These are phyloP conservation scores for Delia radicum DNA, from an alignment of 1,140 invertebrate genomes.

Conservation along the genomic window DNA sequence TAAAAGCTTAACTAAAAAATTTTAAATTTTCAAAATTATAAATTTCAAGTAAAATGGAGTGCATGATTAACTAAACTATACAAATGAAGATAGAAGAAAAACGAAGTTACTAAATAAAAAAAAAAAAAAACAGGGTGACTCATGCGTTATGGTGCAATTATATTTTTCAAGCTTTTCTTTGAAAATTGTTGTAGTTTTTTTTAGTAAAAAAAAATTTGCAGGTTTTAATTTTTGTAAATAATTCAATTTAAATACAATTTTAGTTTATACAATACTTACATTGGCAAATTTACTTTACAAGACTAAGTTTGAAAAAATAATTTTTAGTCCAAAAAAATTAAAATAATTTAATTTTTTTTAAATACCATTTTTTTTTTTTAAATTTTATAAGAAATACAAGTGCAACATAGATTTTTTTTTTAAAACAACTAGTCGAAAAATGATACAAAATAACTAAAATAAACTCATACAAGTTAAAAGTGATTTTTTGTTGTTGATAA, in stretches of 20 bases:
- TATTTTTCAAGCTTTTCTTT: slow-evolving; percentile 50
- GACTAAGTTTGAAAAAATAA: not conserved
- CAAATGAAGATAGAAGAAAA: not conserved
- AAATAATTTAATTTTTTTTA: not conserved
- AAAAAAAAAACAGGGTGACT: slow-evolving; percentile 44
- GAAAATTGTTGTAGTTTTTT: slow-evolving; percentile 7
- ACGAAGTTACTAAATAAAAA: not conserved
- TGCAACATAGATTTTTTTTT: not conserved
- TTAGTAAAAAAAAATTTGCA: not conserved
- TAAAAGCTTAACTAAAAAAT: not conserved
- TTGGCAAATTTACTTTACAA: not conserved
- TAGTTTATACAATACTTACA: not conserved
- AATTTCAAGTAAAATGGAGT: not conserved
- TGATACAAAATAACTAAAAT: slow-evolving; percentile 30
- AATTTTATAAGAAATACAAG: not conserved
- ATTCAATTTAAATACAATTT: not conserved
- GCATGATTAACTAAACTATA: not conserved
- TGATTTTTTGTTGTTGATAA: not conserved
- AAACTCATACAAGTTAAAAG: not conserved
- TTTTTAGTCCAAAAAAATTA: too few species aligned
- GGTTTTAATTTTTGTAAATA: too few species aligned
- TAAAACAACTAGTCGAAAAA: slow-evolving; percentile 35
- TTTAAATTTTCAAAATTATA: not conserved
- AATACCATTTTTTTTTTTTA: not conserved
- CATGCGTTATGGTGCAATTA: slow-evolving; percentile 56